Base-by-base conservation (phyloP, 2,888 invertebrate species). In the Chesias legatella region DNA sequence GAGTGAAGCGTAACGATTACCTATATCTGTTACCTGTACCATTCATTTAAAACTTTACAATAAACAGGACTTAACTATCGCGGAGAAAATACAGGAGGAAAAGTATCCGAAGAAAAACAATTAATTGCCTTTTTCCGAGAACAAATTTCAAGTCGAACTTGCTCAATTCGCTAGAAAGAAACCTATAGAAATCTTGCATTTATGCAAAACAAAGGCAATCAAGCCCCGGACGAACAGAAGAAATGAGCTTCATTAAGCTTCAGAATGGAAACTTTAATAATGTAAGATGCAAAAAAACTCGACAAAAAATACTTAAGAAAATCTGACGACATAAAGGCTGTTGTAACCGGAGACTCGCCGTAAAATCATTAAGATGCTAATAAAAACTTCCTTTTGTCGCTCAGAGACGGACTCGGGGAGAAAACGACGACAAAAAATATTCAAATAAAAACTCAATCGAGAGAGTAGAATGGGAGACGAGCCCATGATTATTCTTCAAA, bases 291-390 rank as follows among this genome's bases (percentile, higher is more conserved):
- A 86, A 86, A 86, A n/a, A 86, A 85, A 80, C 75, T 77, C 83
- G 75, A 75, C 79, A 83, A 86, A 85, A 86, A 86, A 86, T 86
- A 81, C 86, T 86, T 79, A 88, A 88, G 88, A 86, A 88, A 88
- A 88, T 88, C 88, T 88, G 88, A 86, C 88, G 85, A 86, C 88
- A 88, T 88, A 88, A 88, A 88, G 88, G 84, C 86, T 84, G 83
- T 84, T 86, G 86, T 88, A 88, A 88, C 84, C 79, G 80, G 84
- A 83, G 84, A 81, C 81, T 78, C 78, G 81, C 85, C 88, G 89
- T 89, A 88, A 89, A 89, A 89, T 89, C 89, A 89, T 89, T 89
- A 89, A 88, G 89, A 89, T 88, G 89, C 89, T 88, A 88, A 88
- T 89, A 89, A 88, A 88, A 89, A 88, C 88, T 88, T 88, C 84